These are phyloP conservation scores for Leptinotarsa juncta DNA, from an alignment of 2,888 invertebrate species.

Conservation along the genomic window DNA sequence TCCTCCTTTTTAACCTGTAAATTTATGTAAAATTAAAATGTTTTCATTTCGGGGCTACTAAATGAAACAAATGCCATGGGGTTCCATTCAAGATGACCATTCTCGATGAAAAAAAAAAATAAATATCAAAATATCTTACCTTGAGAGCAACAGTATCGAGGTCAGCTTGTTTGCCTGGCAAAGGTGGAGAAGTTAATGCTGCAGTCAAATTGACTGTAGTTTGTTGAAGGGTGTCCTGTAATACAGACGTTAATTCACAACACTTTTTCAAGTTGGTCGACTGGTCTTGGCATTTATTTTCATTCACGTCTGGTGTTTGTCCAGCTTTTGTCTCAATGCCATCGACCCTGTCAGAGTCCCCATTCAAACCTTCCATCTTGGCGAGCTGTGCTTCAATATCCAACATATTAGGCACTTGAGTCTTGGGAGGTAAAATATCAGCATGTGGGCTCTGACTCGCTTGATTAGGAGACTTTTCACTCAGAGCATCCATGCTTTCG, in stretches of 20 bases:
- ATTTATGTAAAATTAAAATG: background rate
- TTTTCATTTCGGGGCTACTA: background rate
- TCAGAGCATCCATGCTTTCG: slow-evolving; percentile 93
- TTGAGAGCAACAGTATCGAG: slow-evolving; percentile 52
- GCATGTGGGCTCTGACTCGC: slow-evolving; percentile 79
- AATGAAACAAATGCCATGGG: background rate
- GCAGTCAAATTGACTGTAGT: slow-evolving; percentile 50
- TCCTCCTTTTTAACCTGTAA: slow-evolving; percentile 52
- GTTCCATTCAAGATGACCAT: too few relatives aligned
- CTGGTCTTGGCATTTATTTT: slow-evolving; percentile 57
- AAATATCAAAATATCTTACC: slow-evolving; percentile 40
- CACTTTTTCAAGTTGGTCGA: slow-evolving; percentile 59
- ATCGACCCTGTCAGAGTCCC: slow-evolving; percentile 50
- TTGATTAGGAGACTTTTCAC: slow-evolving; percentile 76
- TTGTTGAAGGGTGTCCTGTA: slow-evolving; percentile 60
- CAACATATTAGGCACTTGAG: slow-evolving; percentile 69
- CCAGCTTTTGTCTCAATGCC: slow-evolving; percentile 19
- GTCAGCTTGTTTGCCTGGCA: slow-evolving; percentile 48
- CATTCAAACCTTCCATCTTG: slow-evolving; percentile 72
- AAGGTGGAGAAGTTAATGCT: slow-evolving; percentile 36
- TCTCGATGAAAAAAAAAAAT: background rate
- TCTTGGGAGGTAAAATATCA: slow-evolving; percentile 56
- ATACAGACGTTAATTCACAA: slow-evolving; percentile 60
- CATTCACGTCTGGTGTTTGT: slow-evolving; percentile 57
- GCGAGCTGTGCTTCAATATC: slow-evolving; percentile 79